Evolutionary conservation across 2,888 invertebrate genomes (phyloP).

Genomic region (Ecliptopera silaceata): DNA sequence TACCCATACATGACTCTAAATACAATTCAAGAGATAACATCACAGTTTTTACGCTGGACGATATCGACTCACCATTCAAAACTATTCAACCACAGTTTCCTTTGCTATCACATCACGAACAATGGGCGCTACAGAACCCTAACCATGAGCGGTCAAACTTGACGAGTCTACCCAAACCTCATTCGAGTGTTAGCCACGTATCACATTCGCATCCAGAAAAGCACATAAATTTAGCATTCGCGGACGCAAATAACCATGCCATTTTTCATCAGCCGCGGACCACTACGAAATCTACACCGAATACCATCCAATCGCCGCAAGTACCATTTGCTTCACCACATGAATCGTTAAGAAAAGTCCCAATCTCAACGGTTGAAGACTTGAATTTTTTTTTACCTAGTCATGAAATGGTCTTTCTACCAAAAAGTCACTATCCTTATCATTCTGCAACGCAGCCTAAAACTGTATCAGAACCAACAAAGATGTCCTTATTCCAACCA

Average conservation of each 20-base stretch:
- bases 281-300: slow-evolving; percentile 16
- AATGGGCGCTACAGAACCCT: slow-evolving; percentile 34
- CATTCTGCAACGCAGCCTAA: slow-evolving; percentile 1
- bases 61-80: slow-evolving; percentile 51
- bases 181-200: slow-evolving; percentile 30
- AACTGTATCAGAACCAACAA: slow-evolving; percentile 13
- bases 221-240: slow-evolving; percentile 40
- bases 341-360: slow-evolving; percentile 47
- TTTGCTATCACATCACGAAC: slow-evolving; percentile 32
- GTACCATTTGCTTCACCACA: slow-evolving; percentile 38
- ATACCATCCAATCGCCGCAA: slow-evolving; percentile 36
- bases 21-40: slow-evolving; percentile 48
- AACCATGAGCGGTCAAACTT: slow-evolving; percentile 19
- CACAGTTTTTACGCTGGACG: slow-evolving; percentile 55
- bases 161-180: slow-evolving; percentile 31
- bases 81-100: slow-evolving; percentile 48
- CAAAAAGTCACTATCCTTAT: background rate
- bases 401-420: slow-evolving; percentile 38
- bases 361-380: slow-evolving; percentile 49
- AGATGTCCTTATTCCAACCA: slow-evolving; percentile 47
- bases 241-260: slow-evolving; percentile 46
- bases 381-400: slow-evolving; percentile 56
- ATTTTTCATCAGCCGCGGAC: slow-evolving; percentile 33
- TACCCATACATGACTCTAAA: slow-evolving; percentile 28
- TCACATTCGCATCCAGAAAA: slow-evolving; percentile 36